phyloP scores from a whole-genome alignment of 2,797 vertebrate species.

The Eptatretus atami region DNA sequence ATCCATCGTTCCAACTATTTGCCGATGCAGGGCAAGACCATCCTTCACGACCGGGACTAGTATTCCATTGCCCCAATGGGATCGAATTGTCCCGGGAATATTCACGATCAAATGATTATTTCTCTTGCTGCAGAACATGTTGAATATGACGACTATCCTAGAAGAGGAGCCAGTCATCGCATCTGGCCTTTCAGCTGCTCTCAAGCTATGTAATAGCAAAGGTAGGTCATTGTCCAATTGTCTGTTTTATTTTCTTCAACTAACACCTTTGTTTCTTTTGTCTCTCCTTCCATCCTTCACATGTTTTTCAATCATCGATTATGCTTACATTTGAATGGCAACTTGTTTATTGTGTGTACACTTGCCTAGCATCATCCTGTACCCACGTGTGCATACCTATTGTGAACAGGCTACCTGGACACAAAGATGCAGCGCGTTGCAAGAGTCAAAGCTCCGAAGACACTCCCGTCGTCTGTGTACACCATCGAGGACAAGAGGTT shows the following conservation, averaged over 20 bases:
- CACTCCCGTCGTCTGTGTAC: slow-evolving; percentile 42
- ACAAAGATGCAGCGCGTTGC: slow-evolving; percentile 56
- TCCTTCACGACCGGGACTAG: too few species aligned
- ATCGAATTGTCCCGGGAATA: too few species aligned
- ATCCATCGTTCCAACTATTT: too few species aligned
- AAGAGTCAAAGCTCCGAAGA: slow-evolving; percentile 28
- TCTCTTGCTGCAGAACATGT: too few species aligned
- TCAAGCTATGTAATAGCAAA: slow-evolving; percentile 62
- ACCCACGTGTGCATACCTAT: background rate
- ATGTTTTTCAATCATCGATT: too few species aligned
- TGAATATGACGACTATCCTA: slow-evolving; percentile 24
- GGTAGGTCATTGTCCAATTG: slow-evolving; percentile 13
- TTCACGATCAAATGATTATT: too few species aligned
- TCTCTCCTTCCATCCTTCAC: too few species aligned
- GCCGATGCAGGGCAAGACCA: too few species aligned
- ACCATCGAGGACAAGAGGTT: slow-evolving; percentile 80
- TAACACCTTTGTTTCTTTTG: too few species aligned
- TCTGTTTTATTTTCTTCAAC: background rate
- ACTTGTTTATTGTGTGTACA: background rate
- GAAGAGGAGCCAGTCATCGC: slow-evolving; percentile 75
- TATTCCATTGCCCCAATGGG: too few species aligned
- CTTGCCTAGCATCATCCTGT: background rate
- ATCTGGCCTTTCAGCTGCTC: slow-evolving; percentile 37
- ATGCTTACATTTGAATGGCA: too few species aligned
- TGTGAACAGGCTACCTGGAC: slow-evolving; percentile 19